Conservation (phyloP, 2,888 invertebrate species). For the Doris montereyensis region DNA sequence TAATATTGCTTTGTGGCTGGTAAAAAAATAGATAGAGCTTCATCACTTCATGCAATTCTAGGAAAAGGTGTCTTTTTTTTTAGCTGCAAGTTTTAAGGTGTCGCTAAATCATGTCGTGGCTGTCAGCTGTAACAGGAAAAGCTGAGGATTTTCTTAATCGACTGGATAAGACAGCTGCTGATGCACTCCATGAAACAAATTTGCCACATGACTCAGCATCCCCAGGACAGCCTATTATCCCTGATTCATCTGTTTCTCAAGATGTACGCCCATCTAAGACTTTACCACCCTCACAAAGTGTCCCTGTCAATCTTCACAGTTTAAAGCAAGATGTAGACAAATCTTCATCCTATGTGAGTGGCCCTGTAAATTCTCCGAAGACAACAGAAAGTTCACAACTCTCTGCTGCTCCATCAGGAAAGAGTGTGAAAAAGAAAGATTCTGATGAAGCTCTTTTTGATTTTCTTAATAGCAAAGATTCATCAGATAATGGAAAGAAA, state of each 20-base stretch:
- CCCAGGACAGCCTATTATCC: not conserved
- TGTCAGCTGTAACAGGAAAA: constrained; percentile 82
- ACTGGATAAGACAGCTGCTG: constrained; percentile 83
- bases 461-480: constrained; percentile 72
- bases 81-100: too few relatives aligned
- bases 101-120: constrained; percentile 83
- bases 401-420: constrained; percentile 34
- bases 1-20: too few relatives aligned
- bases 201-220: constrained; percentile 44
- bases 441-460: constrained; percentile 74
- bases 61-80: too few relatives aligned
- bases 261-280: constrained; percentile 10
- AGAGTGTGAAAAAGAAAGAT: constrained; percentile 58
- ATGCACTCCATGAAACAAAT: constrained; percentile 74
- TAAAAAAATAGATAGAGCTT: too few relatives aligned
- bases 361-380: constrained; percentile 16
- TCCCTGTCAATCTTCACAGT: constrained; percentile 52
- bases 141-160: constrained; percentile 84
- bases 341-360: not conserved
- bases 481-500: constrained; percentile 52
- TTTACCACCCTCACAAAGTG: constrained; percentile 55
- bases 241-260: constrained; percentile 16
- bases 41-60: too few relatives aligned
- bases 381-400: not conserved
- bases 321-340: constrained; percentile 39